Evolutionary conservation across 2,888 invertebrate genomes (phyloP), one percentile per base, ranked within the genome.

Genomic region (Plutella xylostella): DNA sequence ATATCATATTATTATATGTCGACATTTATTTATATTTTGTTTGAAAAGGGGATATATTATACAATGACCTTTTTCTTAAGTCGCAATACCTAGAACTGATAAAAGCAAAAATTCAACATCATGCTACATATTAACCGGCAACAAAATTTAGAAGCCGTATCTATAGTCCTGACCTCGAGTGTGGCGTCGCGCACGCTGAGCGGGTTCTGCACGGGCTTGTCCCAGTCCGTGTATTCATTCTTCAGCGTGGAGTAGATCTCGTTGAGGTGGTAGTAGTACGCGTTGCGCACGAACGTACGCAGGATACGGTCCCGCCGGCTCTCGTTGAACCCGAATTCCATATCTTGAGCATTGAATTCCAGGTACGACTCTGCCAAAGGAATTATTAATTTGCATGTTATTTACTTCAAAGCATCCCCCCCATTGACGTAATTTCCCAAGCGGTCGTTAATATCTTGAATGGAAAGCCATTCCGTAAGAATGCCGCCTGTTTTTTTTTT

Each of bases 221-320:
- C 95, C 97, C 97, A 97, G 74, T 97, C 96, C 48, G 96, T 97
- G 78, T 98, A 98, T 75, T 97, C 96, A 72, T 97, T 97, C 75
- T 92, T 86, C 58, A 97, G 86, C 44, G 97, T 96, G 43, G 96
- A 95, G 75, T 94, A 94, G 65, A 95, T 95, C 85, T 97, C 97
- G 77, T 95, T 96, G 58, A 97, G 87, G 78, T 98, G 97, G 80
- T 92, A 98, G 68, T 93, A 92, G 79, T 94, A 98, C 47, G 96
- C 91, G 83, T 98, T 98, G 53, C 97, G 89, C 51, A 97, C 96
- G 75, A 94, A 93, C 41, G 96, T 96, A 79, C 97, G 87, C 57
- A 95, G 85, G 65, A 94, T 93, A 49, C 93, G 88, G 76, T 95
- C 94, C 50, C 94, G 86, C 48, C 93, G 86, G 52, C 92, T 92